These are phyloP conservation scores for Bombus impatiens DNA, from an alignment of 1,140 invertebrate genomes.

Conservation along the genomic window DNA sequence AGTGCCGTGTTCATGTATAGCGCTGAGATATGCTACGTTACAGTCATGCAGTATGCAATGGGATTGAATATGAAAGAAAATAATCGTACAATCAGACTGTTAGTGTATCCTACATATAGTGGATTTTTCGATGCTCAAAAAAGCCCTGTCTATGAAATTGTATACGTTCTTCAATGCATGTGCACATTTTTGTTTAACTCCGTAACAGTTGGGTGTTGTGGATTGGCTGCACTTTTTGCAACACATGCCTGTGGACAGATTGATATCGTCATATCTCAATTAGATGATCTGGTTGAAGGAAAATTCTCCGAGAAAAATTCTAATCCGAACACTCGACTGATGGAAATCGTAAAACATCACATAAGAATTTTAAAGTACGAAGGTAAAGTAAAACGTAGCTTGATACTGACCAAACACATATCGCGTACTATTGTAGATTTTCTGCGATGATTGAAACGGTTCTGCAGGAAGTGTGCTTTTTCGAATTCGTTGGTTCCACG, in stretches of 20 bases:
- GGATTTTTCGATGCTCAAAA: slow-evolving; percentile 24
- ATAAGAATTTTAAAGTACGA: slow-evolving; percentile 40
- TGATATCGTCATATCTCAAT: slow-evolving; percentile 48
- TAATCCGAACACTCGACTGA: slow-evolving; percentile 20
- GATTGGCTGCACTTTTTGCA: not conserved
- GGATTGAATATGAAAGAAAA: not conserved
- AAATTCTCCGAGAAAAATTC: not conserved
- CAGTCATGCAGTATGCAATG: slow-evolving; percentile 23
- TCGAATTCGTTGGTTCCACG: slow-evolving; percentile 67
- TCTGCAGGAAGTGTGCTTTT: slow-evolving; percentile 66
- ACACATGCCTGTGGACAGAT: slow-evolving; percentile 51
- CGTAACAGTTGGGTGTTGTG: slow-evolving; percentile 29
- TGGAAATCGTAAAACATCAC: slow-evolving; percentile 49
- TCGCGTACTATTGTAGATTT: slow-evolving; percentile 52
- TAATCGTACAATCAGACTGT: slow-evolving; percentile 44
- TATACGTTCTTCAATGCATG: slow-evolving; percentile 48
- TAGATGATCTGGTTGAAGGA: slow-evolving; percentile 48
- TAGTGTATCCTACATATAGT: slow-evolving; percentile 60
- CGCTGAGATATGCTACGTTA: slow-evolving; percentile 36
- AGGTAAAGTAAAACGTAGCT: not conserved
- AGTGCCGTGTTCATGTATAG: slow-evolving; percentile 57
- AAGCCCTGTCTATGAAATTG: slow-evolving; percentile 58
- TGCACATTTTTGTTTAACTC: slow-evolving; percentile 39
- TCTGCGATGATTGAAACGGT: slow-evolving; percentile 57
- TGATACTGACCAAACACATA: not conserved